These are phyloP conservation scores for Tetranychus truncatus DNA, from an alignment of 2,888 invertebrate genomes.

Conservation along the genomic window DNA sequence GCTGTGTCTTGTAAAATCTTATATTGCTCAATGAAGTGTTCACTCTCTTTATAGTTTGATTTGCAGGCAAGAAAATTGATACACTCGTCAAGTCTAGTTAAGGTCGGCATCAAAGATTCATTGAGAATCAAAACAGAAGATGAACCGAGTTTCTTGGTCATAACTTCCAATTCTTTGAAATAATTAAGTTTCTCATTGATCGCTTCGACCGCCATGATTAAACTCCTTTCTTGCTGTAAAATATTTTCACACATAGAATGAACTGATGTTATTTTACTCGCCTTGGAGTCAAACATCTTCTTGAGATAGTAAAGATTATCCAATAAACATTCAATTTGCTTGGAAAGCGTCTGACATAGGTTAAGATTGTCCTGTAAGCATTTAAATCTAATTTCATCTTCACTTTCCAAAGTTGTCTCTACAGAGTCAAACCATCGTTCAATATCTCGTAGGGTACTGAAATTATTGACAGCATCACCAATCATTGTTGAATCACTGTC, in stretches of 20 bases:
- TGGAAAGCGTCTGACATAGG: neutral
- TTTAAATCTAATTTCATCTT: neutral
- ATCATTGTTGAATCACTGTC: neutral
- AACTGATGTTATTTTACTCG: constrained; percentile 74
- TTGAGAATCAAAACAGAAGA: constrained; percentile 62
- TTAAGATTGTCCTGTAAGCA: neutral
- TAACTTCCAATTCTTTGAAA: constrained; percentile 62
- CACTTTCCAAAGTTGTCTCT: neutral
- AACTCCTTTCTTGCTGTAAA: constrained; percentile 59
- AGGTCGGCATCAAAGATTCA: constrained; percentile 58
- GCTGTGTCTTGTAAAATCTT: constrained; percentile 64
- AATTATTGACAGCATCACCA: neutral
- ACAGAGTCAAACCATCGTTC: neutral
- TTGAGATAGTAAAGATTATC: constrained; percentile 47
- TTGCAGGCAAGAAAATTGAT: constrained; percentile 66
- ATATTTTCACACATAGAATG: constrained; percentile 80
- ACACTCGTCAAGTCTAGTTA: constrained; percentile 68
- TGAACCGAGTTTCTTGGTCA: constrained; percentile 53
- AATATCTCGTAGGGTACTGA: neutral
- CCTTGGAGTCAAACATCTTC: constrained; percentile 63
- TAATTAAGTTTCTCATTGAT: constrained; percentile 61
- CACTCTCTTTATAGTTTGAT: constrained; percentile 66
- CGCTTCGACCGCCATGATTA: constrained; percentile 58
- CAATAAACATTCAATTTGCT: neutral
- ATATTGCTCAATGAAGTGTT: constrained; percentile 60